Conservation (phyloP, 1,140 invertebrate genomes). For the Bicyclus anynana region DNA sequence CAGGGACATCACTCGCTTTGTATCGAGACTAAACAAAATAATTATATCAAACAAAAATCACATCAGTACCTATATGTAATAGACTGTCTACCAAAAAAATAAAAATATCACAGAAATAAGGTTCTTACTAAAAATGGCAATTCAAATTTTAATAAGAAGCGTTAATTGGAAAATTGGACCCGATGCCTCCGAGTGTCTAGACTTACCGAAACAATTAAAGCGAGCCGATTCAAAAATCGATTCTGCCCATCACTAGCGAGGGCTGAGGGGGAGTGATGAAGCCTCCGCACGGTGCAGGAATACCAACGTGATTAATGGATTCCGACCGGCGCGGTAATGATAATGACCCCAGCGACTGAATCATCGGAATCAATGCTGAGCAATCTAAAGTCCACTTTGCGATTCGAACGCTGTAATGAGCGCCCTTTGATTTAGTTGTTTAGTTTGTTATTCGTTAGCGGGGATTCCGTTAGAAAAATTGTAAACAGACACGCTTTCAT, state of each 20-base stretch:
- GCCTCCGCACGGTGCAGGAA: constrained; percentile 48
- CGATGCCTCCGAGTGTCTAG: background rate
- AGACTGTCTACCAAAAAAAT: too few species aligned
- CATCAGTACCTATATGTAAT: too few species aligned
- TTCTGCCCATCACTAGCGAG: constrained; percentile 15
- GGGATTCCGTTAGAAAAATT: background rate
- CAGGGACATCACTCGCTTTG: too few species aligned
- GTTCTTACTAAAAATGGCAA: too few species aligned
- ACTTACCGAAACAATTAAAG: background rate
- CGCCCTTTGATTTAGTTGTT: constrained; percentile 9
- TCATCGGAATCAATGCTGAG: constrained; percentile 56
- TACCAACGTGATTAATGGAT: constrained; percentile 73
- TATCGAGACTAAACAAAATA: too few species aligned
- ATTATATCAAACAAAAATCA: too few species aligned
- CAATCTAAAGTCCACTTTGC: constrained; percentile 23
- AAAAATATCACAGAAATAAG: too few species aligned
- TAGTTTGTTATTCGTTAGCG: constrained; percentile 11
- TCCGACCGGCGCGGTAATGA: constrained; percentile 59
- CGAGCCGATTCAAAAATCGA: constrained; percentile 10
- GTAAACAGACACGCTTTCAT: background rate
- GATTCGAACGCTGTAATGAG: constrained; percentile 17
- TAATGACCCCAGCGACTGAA: constrained; percentile 62
- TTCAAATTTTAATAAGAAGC: too few species aligned
- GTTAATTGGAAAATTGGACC: background rate
- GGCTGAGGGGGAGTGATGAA: constrained; percentile 32